Evolutionary conservation across 2,113 vertebrate genomes (phyloP), one percentile per base, ranked within the genome.

Genomic region (Athene noctua): DNA sequence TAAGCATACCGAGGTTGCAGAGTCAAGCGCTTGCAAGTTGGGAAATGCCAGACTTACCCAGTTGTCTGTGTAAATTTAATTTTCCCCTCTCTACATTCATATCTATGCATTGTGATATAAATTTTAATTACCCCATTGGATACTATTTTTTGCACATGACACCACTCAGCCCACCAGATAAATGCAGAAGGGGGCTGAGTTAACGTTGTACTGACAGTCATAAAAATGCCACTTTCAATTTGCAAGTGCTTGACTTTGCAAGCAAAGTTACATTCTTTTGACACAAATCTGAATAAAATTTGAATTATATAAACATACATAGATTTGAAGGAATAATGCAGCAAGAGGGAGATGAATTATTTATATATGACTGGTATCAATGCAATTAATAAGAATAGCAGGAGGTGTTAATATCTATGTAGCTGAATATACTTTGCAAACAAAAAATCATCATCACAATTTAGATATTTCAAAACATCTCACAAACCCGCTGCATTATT

Each of bases 401-500:
- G 75, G 66, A 87, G 51, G 13, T 72, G 26, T 92, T 93, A 92
- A 75, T 67, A 91, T 36, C 77, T 87, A 62, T 70, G 70, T 14
- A 26, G 54, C 40, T 85, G 54, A 96, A 80, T 44, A 79, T 34
- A 65, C 20, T 77, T 85, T 20, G 36, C 36, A 94, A 96, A 95
- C 14, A 90, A 40, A 36, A 90, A 88, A n/a, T 70, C 62, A 80
- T 78, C 68, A 88, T 66, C 32, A 29, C 73, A 95, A 95, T 95
- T 91, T 72, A 90, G 89, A 38, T 84, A 90, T 95, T 77, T 92
- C 36, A 90, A 96, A 94, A 89, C 38, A 90, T 91, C 86, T 91
- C 44, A 73, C 42, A 81, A 62, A 80, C 12, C 4, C 57, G 55
- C 34, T 65, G 70, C 32, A 51, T 83, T 86, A 88, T 80, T 91